Conservation (phyloP, 35 echinoderm and acorn worm genomes). For the Amphiura filiformis region DNA sequence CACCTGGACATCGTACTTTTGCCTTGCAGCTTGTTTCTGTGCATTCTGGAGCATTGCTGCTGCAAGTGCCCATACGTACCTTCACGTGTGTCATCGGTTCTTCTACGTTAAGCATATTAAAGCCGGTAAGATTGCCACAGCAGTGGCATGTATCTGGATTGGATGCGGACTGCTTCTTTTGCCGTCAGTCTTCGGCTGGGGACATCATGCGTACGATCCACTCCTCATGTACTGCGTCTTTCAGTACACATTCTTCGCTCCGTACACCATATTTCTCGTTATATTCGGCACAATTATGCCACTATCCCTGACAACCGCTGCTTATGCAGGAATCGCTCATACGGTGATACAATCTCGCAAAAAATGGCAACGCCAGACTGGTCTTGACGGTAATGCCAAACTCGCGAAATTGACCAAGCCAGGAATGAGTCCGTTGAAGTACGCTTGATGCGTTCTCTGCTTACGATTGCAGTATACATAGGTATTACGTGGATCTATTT, state of each 20-base stretch:
- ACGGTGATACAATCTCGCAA: not conserved
- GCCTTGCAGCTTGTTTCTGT: not conserved
- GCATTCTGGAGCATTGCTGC: not conserved
- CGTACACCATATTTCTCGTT: conserved; percentile 73
- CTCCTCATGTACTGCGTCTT: conserved; percentile 76
- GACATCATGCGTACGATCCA: conserved; percentile 62
- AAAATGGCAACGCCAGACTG: not conserved
- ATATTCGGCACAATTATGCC: conserved; percentile 35
- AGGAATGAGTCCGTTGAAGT: not conserved
- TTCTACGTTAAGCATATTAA: not conserved
- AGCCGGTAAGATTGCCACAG: not conserved
- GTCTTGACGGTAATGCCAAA: not conserved
- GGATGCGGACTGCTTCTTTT: conserved; percentile 52
- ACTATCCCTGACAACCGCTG: not conserved
- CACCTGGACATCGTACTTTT: not conserved
- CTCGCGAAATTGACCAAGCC: not conserved
- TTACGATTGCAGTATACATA: not conserved
- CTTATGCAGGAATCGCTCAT: conserved; percentile 48
- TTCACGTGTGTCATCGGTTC: not conserved
- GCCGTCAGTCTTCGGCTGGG: conserved; percentile 68
- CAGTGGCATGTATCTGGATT: conserved; percentile 18
- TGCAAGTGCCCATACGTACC: not conserved
- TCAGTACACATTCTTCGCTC: conserved; percentile 47
- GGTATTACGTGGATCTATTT: not conserved
- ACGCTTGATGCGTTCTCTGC: not conserved